Percentiles rank a stretch among this genome's conserved stretches.
phyloP scores from a whole-genome alignment of 2,888 invertebrate genomes.

The Dichetophora obliterata region DNA sequence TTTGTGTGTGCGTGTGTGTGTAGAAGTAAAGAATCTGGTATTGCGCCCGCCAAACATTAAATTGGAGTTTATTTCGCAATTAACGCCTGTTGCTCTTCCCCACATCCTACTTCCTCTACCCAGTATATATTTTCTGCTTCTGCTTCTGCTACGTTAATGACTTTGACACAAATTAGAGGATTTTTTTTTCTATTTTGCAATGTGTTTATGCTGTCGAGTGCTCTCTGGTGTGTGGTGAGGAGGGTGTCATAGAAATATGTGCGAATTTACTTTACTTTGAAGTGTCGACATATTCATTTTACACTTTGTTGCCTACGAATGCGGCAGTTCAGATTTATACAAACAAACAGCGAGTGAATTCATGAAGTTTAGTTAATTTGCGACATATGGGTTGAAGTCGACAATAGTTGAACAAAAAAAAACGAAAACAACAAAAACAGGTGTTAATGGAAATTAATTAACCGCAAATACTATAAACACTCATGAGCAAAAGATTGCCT shows the following conservation, averaged over 20 bases:
- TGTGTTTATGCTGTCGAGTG: constrained; percentile 25
- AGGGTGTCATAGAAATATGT: constrained; percentile 51
- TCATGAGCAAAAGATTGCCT: not conserved
- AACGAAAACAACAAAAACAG: constrained; percentile 56
- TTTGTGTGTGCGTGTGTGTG: constrained; percentile 8
- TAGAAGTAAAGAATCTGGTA: not conserved
- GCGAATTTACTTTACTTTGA: constrained; percentile 51
- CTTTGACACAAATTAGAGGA: constrained; percentile 57
- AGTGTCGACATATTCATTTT: constrained; percentile 52
- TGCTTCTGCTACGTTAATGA: constrained; percentile 58
- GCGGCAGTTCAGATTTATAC: not conserved
- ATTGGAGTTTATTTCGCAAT: constrained; percentile 69
- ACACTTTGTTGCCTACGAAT: constrained; percentile 51
- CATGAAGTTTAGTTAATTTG: constrained; percentile 58
- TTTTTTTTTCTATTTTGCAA: constrained; percentile 14
- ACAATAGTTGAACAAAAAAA: constrained; percentile 43
- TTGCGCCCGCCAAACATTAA: constrained; percentile 53
- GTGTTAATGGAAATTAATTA: constrained; percentile 69
- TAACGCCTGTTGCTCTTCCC: constrained; percentile 66
- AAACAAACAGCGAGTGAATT: constrained; percentile 32
- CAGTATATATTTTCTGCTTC: constrained; percentile 12
- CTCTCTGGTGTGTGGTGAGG: not conserved
- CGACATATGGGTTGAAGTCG: constrained; percentile 57
- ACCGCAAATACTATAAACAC: constrained; percentile 67
- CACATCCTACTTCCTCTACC: constrained; percentile 35